phyloP scores from a whole-genome alignment of 2,888 invertebrate species.

The Ditula angustiorana region DNA sequence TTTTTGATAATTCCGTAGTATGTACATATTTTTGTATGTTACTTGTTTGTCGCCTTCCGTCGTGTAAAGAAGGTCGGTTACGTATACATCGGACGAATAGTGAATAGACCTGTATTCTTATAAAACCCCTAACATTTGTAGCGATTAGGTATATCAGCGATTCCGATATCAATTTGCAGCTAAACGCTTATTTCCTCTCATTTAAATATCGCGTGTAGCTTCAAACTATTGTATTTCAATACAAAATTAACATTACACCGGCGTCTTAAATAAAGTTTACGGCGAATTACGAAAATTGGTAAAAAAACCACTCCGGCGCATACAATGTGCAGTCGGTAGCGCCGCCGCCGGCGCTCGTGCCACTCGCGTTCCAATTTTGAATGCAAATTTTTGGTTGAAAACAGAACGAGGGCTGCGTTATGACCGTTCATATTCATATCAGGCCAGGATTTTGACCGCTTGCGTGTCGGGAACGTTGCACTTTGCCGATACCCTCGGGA shows the following conservation, averaged over 20 bases:
- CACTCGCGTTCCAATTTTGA: constrained; percentile 77
- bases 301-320: constrained; percentile 55
- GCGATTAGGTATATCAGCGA: constrained; percentile 6
- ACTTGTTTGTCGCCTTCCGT: no score
- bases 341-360: constrained; percentile 78
- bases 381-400: constrained; percentile 76
- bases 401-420: constrained; percentile 52
- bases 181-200: constrained; percentile 59
- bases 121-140: not conserved
- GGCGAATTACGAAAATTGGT: constrained; percentile 61
- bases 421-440: constrained; percentile 57
- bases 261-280: constrained; percentile 56
- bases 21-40: no score
- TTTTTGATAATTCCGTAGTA: no score
- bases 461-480: constrained; percentile 67
- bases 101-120: no score
- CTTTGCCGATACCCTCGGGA: constrained; percentile 58
- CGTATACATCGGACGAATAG: no score
- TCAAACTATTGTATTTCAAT: constrained; percentile 46
- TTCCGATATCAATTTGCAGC: constrained; percentile 40
- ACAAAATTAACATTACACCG: constrained; percentile 47
- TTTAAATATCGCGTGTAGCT: constrained; percentile 47
- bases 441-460: constrained; percentile 65
- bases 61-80: no score
- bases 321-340: constrained; percentile 69